These are phyloP conservation scores for Plectrocnemia conspersa DNA, from an alignment of 1,140 invertebrate genomes.

Conservation along the genomic window DNA sequence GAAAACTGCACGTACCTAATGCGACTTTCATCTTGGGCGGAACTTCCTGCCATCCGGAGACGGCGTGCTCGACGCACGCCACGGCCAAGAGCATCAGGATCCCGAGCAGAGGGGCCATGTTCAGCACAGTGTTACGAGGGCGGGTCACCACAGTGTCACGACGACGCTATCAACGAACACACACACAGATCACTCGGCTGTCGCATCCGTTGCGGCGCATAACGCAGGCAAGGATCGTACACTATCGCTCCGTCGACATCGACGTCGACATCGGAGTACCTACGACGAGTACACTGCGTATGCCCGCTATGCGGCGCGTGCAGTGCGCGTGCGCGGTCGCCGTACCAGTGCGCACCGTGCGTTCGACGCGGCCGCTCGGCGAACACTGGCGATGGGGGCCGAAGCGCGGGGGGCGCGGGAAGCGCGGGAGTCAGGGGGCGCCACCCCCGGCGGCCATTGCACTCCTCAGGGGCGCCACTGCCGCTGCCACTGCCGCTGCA, in stretches of 20 bases:
- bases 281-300: not conserved
- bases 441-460: slow-evolving; percentile 20
- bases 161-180: not conserved
- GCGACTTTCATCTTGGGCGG: slow-evolving; percentile 82
- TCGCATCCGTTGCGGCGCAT: not conserved
- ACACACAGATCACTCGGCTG: not conserved
- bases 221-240: not conserved
- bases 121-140: not conserved
- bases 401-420: slow-evolving; percentile 15
- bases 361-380: slow-evolving; percentile 22
- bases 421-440: not conserved
- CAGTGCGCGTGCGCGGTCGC: not conserved
- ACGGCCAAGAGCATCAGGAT: slow-evolving; percentile 42
- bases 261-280: not conserved
- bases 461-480: not conserved
- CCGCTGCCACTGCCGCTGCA: slow-evolving; percentile 17
- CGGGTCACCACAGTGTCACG: not conserved
- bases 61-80: slow-evolving; percentile 28
- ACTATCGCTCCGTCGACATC: not conserved
- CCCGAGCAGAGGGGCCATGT: slow-evolving; percentile 26
- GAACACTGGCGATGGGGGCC: slow-evolving; percentile 27
- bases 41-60: slow-evolving; percentile 74
- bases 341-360: slow-evolving; percentile 2
- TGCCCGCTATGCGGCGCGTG: not conserved
- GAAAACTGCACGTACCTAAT: slow-evolving; percentile 73